These are phyloP conservation scores for Eublepharis macularius DNA, from an alignment of 2,113 vertebrate species.

Conservation along the genomic window DNA sequence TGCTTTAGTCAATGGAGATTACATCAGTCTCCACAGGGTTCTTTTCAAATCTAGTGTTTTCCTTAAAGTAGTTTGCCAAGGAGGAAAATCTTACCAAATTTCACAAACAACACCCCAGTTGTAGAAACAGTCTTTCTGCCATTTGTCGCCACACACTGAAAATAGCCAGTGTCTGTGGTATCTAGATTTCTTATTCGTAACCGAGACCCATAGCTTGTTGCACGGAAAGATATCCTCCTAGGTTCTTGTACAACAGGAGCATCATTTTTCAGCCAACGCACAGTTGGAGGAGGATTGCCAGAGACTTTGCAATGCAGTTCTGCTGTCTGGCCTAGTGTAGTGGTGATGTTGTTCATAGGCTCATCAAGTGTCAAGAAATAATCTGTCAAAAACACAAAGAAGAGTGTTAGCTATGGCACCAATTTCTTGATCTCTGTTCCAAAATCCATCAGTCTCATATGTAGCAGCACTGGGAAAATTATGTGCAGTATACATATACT, in stretches of 20 bases:
- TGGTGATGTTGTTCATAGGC: constrained; percentile 99
- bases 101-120: constrained; percentile 94
- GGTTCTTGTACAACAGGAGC: constrained; percentile 96
- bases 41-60: neutral
- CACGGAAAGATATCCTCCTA: constrained; percentile 87
- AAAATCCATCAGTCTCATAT: neutral
- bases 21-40: neutral
- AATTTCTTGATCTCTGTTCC: fast-evolving
- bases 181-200: constrained; percentile 95
- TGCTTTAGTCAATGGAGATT: too few species aligned
- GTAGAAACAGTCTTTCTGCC: constrained; percentile 89
- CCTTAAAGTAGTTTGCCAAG: fast-evolving
- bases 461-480: neutral
- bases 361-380: constrained; percentile 87
- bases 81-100: constrained; percentile 85
- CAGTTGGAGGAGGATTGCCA: constrained; percentile 83
- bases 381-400: constrained; percentile 69
- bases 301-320: constrained; percentile 93
- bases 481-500: neutral
- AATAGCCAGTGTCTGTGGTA: constrained; percentile 97
- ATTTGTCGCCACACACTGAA: constrained; percentile 94
- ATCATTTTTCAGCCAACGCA: constrained; percentile 97
- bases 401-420: fast-evolving
- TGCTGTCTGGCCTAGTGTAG: constrained; percentile 90
- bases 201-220: constrained; percentile 88